A percentile compares a stretch with the other conserved stretches of the same genome.
Evolutionary conservation across 1,140 invertebrate species (phyloP).

Genomic region (Acromyrmex charruanus): DNA sequence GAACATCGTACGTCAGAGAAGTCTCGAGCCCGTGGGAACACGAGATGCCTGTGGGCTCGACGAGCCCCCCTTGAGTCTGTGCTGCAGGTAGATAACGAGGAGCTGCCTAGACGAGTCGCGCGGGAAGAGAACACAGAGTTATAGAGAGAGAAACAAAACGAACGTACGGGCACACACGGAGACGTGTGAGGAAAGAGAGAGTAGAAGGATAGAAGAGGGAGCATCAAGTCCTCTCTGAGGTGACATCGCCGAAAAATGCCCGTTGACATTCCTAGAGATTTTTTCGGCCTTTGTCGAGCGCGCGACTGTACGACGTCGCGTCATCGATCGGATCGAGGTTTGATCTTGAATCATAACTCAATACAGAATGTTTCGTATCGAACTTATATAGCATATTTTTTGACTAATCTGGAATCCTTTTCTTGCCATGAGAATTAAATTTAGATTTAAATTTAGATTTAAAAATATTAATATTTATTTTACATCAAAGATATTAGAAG

Average conservation of each 20-base stretch:
- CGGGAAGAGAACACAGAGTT: slow-evolving; percentile 9
- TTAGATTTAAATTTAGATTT: too few relatives aligned
- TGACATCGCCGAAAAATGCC: slow-evolving; percentile 84
- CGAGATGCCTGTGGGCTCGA: slow-evolving; percentile 28
- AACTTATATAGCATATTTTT: not conserved
- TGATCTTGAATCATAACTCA: slow-evolving; percentile 39
- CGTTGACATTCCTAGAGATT: slow-evolving; percentile 84
- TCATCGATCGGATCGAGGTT: slow-evolving; percentile 64
- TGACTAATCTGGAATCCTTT: not conserved
- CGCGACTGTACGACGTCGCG: slow-evolving; percentile 82
- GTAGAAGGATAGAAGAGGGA: not conserved
- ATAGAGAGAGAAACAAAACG: slow-evolving; percentile 17
- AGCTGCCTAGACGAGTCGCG: slow-evolving; percentile 34
- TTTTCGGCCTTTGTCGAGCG: slow-evolving; percentile 84
- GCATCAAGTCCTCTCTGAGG: slow-evolving; percentile 69
- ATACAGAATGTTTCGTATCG: not conserved
- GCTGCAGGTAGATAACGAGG: slow-evolving; percentile 48
- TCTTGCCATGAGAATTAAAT: not conserved
- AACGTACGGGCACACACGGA: not conserved
- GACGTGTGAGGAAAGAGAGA: not conserved
- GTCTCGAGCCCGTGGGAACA: slow-evolving; percentile 77
- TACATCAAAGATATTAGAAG: not conserved
- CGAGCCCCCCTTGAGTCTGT: slow-evolving; percentile 11
- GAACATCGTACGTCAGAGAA: slow-evolving; percentile 74
- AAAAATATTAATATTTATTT: slow-evolving; percentile 16